phyloP scores from a whole-genome alignment of 1,140 invertebrate genomes.

The Asbolus verrucosus region DNA sequence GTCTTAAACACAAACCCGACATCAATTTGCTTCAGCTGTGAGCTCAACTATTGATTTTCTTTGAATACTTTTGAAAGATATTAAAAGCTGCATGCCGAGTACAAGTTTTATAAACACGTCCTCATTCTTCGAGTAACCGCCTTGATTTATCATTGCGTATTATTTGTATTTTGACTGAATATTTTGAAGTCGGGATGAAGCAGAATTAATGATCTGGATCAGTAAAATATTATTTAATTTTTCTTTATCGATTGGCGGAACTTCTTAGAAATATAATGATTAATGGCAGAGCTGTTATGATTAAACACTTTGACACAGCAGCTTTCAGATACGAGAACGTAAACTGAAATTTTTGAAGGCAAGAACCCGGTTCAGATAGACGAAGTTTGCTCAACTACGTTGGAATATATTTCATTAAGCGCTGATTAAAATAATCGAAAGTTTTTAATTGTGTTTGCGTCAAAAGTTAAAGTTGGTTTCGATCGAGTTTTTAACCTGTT shows the following conservation, averaged over 20 bases:
- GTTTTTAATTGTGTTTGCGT: conserved; percentile 48
- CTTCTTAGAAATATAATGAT: conserved; percentile 33
- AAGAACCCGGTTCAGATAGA: conserved; percentile 16
- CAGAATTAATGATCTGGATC: conserved; percentile 32
- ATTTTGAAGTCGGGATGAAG: conserved; percentile 15
- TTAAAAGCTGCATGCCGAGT: no score
- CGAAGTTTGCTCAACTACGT: conserved; percentile 36
- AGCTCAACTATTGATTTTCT: no score
- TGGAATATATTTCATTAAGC: conserved; percentile 45
- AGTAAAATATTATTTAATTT: conserved; percentile 39
- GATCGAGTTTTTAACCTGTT: conserved; percentile 40
- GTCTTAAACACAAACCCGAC: no score
- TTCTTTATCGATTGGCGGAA: conserved; percentile 20
- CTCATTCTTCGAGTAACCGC: no score
- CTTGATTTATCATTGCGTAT: conserved; percentile 16
- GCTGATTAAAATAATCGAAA: conserved; percentile 47
- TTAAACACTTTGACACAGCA: conserved; percentile 36
- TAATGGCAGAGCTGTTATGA: conserved; percentile 34
- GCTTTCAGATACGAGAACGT: conserved; percentile 14
- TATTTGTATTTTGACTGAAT: conserved; percentile 34
- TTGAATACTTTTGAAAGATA: no score
- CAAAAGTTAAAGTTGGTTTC: conserved; percentile 40
- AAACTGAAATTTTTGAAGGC: conserved; percentile 2
- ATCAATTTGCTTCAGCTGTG: no score
- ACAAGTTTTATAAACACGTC: no score